phyloP scores from a whole-genome alignment of 2,797 vertebrate species.

The Oceanodroma leucorhoa region DNA sequence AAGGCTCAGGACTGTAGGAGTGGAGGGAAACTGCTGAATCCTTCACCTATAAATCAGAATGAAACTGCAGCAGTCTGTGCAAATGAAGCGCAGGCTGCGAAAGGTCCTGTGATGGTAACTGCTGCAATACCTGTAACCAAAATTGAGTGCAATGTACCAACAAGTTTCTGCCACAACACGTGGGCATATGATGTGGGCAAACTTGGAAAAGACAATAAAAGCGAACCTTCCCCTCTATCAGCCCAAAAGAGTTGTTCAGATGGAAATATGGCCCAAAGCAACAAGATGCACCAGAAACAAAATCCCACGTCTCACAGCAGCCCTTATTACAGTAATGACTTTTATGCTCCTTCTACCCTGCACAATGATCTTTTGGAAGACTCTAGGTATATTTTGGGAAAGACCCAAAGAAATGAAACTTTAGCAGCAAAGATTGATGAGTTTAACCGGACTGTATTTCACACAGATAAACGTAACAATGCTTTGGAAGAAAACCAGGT shows the following conservation, averaged over 20 bases:
- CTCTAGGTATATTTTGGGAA: conserved; percentile 64
- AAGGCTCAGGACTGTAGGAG: conserved; percentile 60
- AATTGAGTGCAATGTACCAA: conserved; percentile 65
- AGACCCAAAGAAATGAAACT: conserved; percentile 81
- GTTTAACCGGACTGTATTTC: conserved; percentile 92
- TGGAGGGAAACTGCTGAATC: conserved; percentile 74
- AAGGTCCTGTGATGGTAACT: conserved; percentile 60
- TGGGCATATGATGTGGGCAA: conserved; percentile 82
- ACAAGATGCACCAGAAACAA: conserved; percentile 56
- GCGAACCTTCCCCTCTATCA: conserved; percentile 60
- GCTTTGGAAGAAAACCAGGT: conserved; percentile 63
- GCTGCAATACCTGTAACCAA: conserved; percentile 62
- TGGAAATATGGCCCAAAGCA: conserved; percentile 75
- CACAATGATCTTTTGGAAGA: conserved; percentile 32
- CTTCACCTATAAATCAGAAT: conserved; percentile 76
- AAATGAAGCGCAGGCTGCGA: conserved; percentile 79
- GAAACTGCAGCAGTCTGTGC: conserved; percentile 74
- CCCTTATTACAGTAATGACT: conserved; percentile 8
- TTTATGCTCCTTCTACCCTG: neutral
- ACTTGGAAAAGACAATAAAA: conserved; percentile 62
- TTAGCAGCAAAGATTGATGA: conserved; percentile 92
- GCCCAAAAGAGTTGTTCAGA: conserved; percentile 86
- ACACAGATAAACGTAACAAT: conserved; percentile 82
- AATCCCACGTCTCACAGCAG: conserved; percentile 21
- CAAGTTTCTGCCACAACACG: conserved; percentile 80